phyloP scores from a whole-genome alignment of 2,888 invertebrate genomes.

The Hirtodrosophila cameraria region DNA sequence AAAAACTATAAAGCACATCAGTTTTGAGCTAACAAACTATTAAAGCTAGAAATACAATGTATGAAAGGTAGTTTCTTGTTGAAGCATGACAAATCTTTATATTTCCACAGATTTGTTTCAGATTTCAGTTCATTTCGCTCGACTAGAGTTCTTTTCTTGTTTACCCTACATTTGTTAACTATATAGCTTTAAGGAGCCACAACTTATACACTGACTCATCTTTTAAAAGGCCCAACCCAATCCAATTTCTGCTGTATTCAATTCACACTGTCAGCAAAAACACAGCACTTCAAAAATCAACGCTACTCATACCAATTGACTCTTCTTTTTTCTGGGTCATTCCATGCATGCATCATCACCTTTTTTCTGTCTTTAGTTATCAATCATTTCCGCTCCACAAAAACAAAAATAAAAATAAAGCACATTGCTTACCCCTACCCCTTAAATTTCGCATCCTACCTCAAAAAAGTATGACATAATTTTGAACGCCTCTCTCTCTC shows the following conservation, averaged over 20 bases:
- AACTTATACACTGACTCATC: constrained; percentile 14
- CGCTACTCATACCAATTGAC: constrained; percentile 12
- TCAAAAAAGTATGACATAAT: constrained; percentile 54
- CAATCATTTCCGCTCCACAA: constrained; percentile 56
- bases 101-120: no score
- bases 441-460: constrained; percentile 18
- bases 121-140: no score
- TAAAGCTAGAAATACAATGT: no score
- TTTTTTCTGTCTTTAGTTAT: constrained; percentile 30
- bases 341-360: constrained; percentile 35
- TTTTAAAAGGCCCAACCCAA: constrained; percentile 12
- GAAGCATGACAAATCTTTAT: no score
- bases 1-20: no score
- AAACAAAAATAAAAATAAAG: no score
- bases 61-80: no score
- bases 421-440: constrained; percentile 37
- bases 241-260: constrained; percentile 27
- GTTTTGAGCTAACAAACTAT: no score
- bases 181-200: not conserved
- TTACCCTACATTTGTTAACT: no score
- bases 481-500: not conserved
- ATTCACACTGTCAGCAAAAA: not conserved
- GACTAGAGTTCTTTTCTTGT: no score
- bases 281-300: constrained; percentile 14
- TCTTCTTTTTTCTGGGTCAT: constrained; percentile 25